Evolutionary conservation across 1,140 invertebrate species (phyloP).

Genomic region (Drosophila bocqueti): DNA sequence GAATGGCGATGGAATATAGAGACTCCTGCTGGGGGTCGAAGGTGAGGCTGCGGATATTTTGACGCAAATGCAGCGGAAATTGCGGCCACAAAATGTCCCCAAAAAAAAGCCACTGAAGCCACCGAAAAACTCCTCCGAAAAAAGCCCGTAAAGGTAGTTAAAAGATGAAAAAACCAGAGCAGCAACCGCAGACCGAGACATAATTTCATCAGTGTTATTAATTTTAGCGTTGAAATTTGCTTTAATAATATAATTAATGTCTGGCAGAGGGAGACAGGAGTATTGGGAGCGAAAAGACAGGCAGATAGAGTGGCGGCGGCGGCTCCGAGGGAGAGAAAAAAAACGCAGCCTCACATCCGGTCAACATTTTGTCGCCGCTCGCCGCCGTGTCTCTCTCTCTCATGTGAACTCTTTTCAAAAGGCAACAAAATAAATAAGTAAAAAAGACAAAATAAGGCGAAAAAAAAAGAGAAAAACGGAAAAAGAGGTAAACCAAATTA

Average conservation of each 20-base stretch:
- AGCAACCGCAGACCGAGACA: constrained; percentile 18
- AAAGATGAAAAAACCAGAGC: constrained; percentile 14
- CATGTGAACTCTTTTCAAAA: constrained; percentile 78
- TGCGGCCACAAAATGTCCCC: constrained; percentile 59
- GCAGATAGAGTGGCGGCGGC: constrained; percentile 1
- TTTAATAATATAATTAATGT: constrained; percentile 80
- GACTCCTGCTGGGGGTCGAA: background rate
- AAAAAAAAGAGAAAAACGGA: constrained; percentile 18
- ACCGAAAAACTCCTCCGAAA: constrained; percentile 8
- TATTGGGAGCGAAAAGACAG: constrained; percentile 19
- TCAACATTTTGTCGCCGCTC: constrained; percentile 79
- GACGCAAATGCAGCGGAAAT: constrained; percentile 59
- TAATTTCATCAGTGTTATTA: constrained; percentile 67
- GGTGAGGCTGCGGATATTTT: constrained; percentile 33
- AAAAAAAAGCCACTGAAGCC: background rate
- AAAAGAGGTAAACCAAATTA: constrained; percentile 76
- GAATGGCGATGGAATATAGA: constrained; percentile 3
- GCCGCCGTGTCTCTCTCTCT: constrained; percentile 53
- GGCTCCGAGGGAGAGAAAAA: constrained; percentile 26
- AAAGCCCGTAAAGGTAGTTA: background rate
- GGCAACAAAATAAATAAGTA: constrained; percentile 46
- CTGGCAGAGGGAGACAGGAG: constrained; percentile 21
- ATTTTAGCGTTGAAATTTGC: constrained; percentile 74
- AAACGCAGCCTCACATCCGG: constrained; percentile 81
- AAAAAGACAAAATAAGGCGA: constrained; percentile 20